phyloP scores from a whole-genome alignment of 92 coral and sea anemone species.

The Zoanthus sansibaricus region DNA sequence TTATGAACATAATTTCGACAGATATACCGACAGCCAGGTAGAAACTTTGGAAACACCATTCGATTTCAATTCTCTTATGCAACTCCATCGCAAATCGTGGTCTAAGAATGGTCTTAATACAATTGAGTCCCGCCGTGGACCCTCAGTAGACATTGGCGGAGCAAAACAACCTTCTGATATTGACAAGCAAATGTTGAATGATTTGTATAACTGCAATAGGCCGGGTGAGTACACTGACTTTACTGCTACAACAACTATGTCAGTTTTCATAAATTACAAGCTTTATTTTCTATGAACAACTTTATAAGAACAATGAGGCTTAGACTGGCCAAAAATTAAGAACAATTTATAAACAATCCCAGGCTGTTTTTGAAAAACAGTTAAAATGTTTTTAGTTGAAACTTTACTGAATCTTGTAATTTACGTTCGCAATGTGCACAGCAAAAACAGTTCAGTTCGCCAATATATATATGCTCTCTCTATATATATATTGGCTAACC shows the following conservation, averaged over 20 bases:
- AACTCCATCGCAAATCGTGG: slow-evolving; percentile 82
- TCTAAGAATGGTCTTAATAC: slow-evolving; percentile 74
- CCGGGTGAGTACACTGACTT: slow-evolving; percentile 39
- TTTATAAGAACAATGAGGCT: no score
- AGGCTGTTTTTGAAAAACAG: no score
- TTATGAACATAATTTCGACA: slow-evolving; percentile 77
- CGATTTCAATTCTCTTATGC: slow-evolving; percentile 90
- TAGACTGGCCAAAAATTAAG: no score
- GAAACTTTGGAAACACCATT: slow-evolving; percentile 82
- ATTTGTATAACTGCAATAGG: slow-evolving; percentile 71
- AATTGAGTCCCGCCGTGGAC: slow-evolving; percentile 80
- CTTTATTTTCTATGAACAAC: no score
- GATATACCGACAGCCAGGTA: slow-evolving; percentile 69
- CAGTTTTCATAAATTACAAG: no score
- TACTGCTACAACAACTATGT: neutral
- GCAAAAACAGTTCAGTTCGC: no score
- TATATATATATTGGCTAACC: no score
- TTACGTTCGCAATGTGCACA: no score
- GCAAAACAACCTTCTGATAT: slow-evolving; percentile 70
- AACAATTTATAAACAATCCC: no score
- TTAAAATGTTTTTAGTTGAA: no score
- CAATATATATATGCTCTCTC: no score
- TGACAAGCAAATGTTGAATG: slow-evolving; percentile 85
- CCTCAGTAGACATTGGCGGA: slow-evolving; percentile 65
- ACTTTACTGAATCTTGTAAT: no score